Evolutionary conservation across 1,140 invertebrate species (phyloP), one percentile per base, ranked within the genome.

Genomic region (Aphelenchoides besseyi): DNA sequence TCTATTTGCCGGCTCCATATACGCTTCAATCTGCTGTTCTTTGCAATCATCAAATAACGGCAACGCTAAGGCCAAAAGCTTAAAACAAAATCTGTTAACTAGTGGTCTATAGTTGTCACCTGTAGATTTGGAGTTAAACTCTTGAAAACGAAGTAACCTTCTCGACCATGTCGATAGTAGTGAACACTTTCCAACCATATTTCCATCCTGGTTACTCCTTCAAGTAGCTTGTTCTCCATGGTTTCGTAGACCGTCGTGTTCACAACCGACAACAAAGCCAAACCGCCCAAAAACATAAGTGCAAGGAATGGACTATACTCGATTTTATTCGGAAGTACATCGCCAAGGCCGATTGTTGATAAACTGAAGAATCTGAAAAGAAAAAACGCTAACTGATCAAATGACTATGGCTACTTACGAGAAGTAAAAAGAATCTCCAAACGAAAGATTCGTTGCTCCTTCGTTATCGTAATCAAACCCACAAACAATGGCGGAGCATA

Each of bases 311-410:
- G 75, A 3, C 69, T 69, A 48, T 71, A 77, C 33, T 77, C 57
- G n/a, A 77, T 78, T 36, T 75, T 77, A 41, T 77, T 78, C 23
- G 75, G 75, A 57, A 77, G 68, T 26, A 77, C 75, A 67, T 77
- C 74, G 2, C 75, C 75, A 0, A 76, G 52, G 3, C 75, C 75
- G 28, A 76, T 76, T 3, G 55, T 73, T n/a, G 35, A 18, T 18
- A 70, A 30, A 2, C 36, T 52, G 18, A 70, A 52, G 36, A 70
- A 26, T 18, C 68, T 12, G 26, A 69, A 29, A 66, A 29, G 3
- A 69, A 35, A n/a, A 70, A 72, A 64, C 23, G 12, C 23, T n/a
- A n/a, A 53, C n/a, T 63, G 26, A 30, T 59, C 18, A 70, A 69
- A 35, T 37, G n/a, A 28, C 52, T 37, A 72, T 69, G 12, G 36